Evolutionary conservation across 2,888 invertebrate species (phyloP).

Genomic region (Phyto melanocephala): DNA sequence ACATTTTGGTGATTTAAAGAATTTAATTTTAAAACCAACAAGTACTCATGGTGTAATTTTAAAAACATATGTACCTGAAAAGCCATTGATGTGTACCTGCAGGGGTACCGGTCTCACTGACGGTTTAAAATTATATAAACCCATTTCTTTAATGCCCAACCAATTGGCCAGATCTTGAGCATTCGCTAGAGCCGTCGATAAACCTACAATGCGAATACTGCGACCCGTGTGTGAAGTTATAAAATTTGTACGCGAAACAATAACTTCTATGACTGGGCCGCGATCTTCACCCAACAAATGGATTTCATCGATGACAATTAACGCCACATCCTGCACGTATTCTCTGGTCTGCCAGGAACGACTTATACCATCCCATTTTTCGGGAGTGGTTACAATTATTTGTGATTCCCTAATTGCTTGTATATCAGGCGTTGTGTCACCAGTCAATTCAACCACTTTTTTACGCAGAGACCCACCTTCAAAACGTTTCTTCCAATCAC

Average conservation of each 20-base stretch:
- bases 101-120: constrained; percentile 98
- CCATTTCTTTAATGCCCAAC: constrained; percentile 93
- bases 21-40: no score
- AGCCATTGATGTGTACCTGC: constrained; percentile 94
- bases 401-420: constrained; percentile 89
- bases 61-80: constrained; percentile 85
- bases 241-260: constrained; percentile 97
- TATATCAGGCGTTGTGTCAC: constrained; percentile 92
- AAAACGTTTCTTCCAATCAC: constrained; percentile 94
- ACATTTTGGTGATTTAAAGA: no score
- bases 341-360: constrained; percentile 98
- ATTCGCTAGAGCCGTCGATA: constrained; percentile 98
- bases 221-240: constrained; percentile 93
- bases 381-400: constrained; percentile 98
- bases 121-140: constrained; percentile 98
- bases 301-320: constrained; percentile 98
- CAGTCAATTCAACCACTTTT: constrained; percentile 96
- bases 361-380: constrained; percentile 99
- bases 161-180: constrained; percentile 97
- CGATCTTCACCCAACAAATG: constrained; percentile 95
- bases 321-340: constrained; percentile 93
- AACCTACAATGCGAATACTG: constrained; percentile 92
- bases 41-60: neutral
- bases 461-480: constrained; percentile 84
- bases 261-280: constrained; percentile 96